Percentiles rank a stretch among this genome's conserved stretches.
Evolutionary conservation across 2,797 vertebrate genomes (phyloP).

Genomic region (Anableps anableps): DNA sequence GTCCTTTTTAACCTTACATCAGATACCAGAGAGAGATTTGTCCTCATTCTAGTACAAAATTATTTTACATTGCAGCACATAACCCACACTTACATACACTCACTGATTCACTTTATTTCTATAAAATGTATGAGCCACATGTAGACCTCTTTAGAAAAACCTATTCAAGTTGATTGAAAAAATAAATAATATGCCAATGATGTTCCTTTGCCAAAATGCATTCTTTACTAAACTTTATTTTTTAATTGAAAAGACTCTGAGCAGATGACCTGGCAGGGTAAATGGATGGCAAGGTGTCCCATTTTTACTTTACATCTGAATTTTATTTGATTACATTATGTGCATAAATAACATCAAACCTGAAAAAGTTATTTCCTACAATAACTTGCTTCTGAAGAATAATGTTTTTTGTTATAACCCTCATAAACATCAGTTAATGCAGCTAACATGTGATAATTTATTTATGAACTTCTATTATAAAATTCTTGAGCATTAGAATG

Average conservation of each 20-base stretch:
- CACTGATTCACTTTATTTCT: background rate
- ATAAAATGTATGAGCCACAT: background rate
- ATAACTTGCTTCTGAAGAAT: background rate
- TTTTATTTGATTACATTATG: no score
- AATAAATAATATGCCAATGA: background rate
- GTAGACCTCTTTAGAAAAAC: background rate
- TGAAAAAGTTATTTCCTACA: background rate
- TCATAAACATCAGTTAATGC: background rate
- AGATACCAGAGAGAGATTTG: background rate
- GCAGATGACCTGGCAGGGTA: background rate
- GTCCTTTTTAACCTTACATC: background rate
- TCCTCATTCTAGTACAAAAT: background rate
- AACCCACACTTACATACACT: background rate
- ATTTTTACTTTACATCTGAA: background rate
- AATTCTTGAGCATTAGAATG: background rate
- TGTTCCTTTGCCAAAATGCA: background rate
- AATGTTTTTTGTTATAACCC: background rate
- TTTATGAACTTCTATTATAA: background rate
- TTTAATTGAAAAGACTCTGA: background rate
- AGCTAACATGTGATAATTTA: background rate
- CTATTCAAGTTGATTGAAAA: background rate
- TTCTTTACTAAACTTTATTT: background rate
- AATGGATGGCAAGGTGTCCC: background rate
- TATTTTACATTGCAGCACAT: background rate
- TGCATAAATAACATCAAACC: no score